Evolutionary conservation across 2,797 vertebrate genomes (phyloP).

Genomic region (Rachycentron canadum): DNA sequence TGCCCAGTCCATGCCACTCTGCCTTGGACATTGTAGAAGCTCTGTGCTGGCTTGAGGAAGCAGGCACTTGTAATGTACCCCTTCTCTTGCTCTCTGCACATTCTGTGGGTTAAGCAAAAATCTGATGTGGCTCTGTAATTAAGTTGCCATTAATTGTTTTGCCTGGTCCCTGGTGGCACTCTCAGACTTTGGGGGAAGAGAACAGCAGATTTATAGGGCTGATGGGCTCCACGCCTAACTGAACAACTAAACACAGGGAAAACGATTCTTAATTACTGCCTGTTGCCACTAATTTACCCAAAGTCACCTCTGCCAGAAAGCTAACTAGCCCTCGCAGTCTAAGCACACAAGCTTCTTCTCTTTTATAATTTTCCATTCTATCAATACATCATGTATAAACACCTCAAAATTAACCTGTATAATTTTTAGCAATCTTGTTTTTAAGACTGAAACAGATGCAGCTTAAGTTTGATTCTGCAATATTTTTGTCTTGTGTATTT

Average conservation of each 20-base stretch:
- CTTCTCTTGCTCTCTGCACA: conserved; percentile 45
- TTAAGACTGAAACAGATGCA: conserved; percentile 3
- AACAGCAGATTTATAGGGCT: conserved; percentile 71
- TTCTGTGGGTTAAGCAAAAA: conserved; percentile 67
- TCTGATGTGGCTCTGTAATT: conserved; percentile 74
- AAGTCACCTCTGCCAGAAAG: conserved; percentile 71
- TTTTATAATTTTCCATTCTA: conserved; percentile 18
- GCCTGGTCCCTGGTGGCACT: conserved; percentile 61
- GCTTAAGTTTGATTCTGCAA: conserved; percentile 22
- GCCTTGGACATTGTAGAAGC: conserved; percentile 41
- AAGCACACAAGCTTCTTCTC: conserved; percentile 15
- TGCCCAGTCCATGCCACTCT: conserved; percentile 74
- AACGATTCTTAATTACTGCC: conserved; percentile 79
- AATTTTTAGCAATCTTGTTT: conserved; percentile 26
- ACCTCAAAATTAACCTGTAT: background rate
- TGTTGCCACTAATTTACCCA: conserved; percentile 76
- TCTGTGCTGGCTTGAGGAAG: conserved; percentile 31
- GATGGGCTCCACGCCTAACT: conserved; percentile 75
- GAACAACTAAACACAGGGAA: conserved; percentile 78
- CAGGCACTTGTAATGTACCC: conserved; percentile 27
- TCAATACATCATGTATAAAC: conserved; percentile 16
- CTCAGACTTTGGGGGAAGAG: conserved; percentile 65
- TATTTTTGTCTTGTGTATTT: conserved; percentile 46
- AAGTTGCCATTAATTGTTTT: conserved; percentile 80
- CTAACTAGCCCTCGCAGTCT: conserved; percentile 46